phyloP scores from a whole-genome alignment of 2,113 vertebrate genomes.

The Pseudopipra pipra region DNA sequence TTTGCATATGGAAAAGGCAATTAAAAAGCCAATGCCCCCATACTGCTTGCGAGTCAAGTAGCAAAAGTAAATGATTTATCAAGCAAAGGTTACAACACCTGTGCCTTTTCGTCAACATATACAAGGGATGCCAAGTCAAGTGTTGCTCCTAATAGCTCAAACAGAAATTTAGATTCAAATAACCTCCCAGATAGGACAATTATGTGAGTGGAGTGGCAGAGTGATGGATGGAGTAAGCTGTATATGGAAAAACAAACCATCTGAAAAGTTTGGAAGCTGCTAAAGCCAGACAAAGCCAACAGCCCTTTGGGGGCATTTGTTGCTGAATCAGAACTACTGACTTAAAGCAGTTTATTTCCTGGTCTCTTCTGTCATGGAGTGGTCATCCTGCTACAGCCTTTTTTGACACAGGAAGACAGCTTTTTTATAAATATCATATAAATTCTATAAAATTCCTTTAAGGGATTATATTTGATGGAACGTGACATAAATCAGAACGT shows the following conservation, averaged over 20 bases:
- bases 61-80: constrained; percentile 76
- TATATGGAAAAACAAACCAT: not conserved
- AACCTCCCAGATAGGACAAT: constrained; percentile 55
- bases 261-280: constrained; percentile 18
- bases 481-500: constrained; percentile 7
- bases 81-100: constrained; percentile 73
- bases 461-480: not conserved
- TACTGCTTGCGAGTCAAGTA: constrained; percentile 49
- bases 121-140: constrained; percentile 63
- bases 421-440: constrained; percentile 6
- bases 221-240: constrained; percentile 19
- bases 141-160: constrained; percentile 63
- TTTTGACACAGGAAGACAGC: not conserved
- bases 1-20: constrained; percentile 66
- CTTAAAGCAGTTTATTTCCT: constrained; percentile 2
- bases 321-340: constrained; percentile 27
- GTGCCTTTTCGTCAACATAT: constrained; percentile 73
- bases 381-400: not conserved
- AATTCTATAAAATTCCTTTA: not conserved
- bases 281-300: constrained; percentile 24
- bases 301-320: not conserved
- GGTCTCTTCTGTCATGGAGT: not conserved
- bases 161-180: constrained; percentile 72
- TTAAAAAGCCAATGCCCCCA: constrained; percentile 55
- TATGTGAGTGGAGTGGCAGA: constrained; percentile 32